Percentiles rank a stretch among this genome's conserved stretches.
Evolutionary conservation across 2,113 vertebrate genomes (phyloP).

Genomic region (Barbus barbus): DNA sequence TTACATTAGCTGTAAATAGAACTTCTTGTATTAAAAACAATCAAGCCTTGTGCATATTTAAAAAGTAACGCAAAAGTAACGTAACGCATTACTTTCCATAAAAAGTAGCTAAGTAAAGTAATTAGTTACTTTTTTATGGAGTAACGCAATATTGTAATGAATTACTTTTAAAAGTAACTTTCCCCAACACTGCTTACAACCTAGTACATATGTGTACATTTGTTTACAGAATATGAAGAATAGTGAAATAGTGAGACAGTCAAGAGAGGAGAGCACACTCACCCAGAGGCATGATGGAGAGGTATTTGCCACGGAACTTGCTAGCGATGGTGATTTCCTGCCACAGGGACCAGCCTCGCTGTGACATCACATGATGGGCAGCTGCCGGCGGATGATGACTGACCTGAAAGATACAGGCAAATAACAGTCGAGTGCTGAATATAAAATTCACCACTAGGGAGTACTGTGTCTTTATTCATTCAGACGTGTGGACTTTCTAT

Average conservation of each 20-base stretch:
- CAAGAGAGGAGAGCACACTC: background rate
- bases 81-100: too few relatives aligned
- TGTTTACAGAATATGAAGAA: background rate
- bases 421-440: background rate
- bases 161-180: too few relatives aligned
- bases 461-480: background rate
- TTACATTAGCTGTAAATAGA: too few relatives aligned
- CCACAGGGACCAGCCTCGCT: conserved; percentile 92
- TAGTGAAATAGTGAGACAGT: background rate
- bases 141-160: too few relatives aligned
- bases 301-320: conserved; percentile 99
- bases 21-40: too few relatives aligned
- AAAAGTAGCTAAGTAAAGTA: too few relatives aligned
- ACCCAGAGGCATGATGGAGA: conserved; percentile 99
- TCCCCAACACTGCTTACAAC: too few relatives aligned
- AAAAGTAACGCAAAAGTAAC: too few relatives aligned
- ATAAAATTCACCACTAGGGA: background rate
- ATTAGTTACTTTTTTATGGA: too few relatives aligned
- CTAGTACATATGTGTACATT: background rate
- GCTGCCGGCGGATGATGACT: conserved; percentile 97
- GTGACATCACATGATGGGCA: conserved; percentile 92
- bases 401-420: conserved; percentile 76
- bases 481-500: background rate
- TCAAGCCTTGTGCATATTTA: too few relatives aligned
- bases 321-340: conserved; percentile 99